Evolutionary conservation across 2,888 invertebrate species (phyloP).

Genomic region (Thecophora atra): DNA sequence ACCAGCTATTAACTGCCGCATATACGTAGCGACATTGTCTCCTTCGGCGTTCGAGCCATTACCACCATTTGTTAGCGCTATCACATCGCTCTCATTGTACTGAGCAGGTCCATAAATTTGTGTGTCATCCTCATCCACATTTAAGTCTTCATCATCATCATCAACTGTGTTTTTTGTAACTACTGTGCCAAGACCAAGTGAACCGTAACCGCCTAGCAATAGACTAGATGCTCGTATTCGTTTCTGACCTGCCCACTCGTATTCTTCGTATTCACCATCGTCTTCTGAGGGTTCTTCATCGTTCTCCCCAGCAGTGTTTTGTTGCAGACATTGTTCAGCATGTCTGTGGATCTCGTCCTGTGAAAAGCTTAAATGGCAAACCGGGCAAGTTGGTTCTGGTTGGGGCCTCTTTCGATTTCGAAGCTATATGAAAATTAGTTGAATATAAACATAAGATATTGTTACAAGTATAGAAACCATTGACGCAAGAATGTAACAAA

Average conservation of each 20-base stretch:
- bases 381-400: conserved; percentile 77
- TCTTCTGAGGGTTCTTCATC: conserved; percentile 73
- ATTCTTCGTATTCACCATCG: conserved; percentile 77
- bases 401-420: conserved; percentile 75
- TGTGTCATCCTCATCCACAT: conserved; percentile 88
- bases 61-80: conserved; percentile 66
- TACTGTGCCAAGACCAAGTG: conserved; percentile 64
- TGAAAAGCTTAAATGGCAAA: conserved; percentile 78
- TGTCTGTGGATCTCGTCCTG: conserved; percentile 79
- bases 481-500: conserved; percentile 44
- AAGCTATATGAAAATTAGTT: conserved; percentile 49
- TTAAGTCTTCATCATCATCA: conserved; percentile 77
- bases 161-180: conserved; percentile 52
- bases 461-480: not conserved
- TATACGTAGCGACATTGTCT: conserved; percentile 58
- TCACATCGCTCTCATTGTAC: conserved; percentile 80
- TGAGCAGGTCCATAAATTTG: conserved; percentile 86
- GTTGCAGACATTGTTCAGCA: conserved; percentile 73
- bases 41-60: conserved; percentile 46
- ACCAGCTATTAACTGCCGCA: conserved; percentile 59
- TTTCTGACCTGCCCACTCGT: conserved; percentile 92
- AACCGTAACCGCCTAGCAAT: conserved; percentile 74
- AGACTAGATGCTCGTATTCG: conserved; percentile 79
- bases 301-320: conserved; percentile 51
- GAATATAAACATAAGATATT: conserved; percentile 38